phyloP scores from a whole-genome alignment of 2,888 invertebrate species.

The Chrysotoxum bicinctum region DNA sequence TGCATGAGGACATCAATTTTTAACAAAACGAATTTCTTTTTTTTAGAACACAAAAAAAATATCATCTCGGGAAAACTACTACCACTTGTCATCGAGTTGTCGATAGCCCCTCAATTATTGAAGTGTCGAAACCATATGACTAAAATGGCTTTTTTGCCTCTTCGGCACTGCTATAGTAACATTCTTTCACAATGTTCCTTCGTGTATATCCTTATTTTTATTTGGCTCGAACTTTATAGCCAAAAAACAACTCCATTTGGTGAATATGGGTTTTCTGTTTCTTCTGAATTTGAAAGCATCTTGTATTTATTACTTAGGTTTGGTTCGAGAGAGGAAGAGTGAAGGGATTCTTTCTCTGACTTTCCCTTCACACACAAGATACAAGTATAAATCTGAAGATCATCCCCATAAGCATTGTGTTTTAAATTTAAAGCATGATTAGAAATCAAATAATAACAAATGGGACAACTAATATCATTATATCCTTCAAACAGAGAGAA shows the following conservation, averaged over 20 bases:
- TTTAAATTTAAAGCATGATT: conserved; percentile 63
- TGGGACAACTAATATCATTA: conserved; percentile 33
- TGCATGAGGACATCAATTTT: background rate
- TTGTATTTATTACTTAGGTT: conserved; percentile 54
- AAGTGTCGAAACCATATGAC: conserved; percentile 25
- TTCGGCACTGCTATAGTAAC: background rate
- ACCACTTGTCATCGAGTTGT: conserved; percentile 43
- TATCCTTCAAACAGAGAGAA: background rate
- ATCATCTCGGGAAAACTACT: conserved; percentile 49
- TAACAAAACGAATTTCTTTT: background rate
- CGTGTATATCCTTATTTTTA: conserved; percentile 40
- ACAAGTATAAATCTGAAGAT: conserved; percentile 1
- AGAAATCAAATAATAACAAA: conserved; percentile 58
- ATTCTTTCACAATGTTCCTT: conserved; percentile 45
- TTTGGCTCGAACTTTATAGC: conserved; percentile 46
- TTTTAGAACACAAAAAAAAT: background rate
- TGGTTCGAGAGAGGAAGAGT: background rate
- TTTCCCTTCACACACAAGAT: background rate
- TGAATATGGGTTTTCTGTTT: conserved; percentile 19
- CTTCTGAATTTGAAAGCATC: conserved; percentile 47
- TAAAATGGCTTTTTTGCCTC: background rate
- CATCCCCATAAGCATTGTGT: conserved; percentile 19
- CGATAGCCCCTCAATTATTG: conserved; percentile 43
- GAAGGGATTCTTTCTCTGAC: background rate
- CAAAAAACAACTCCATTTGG: conserved; percentile 53